Evolutionary conservation across 1,140 invertebrate species (phyloP).

Genomic region (Heterodera carotae): DNA sequence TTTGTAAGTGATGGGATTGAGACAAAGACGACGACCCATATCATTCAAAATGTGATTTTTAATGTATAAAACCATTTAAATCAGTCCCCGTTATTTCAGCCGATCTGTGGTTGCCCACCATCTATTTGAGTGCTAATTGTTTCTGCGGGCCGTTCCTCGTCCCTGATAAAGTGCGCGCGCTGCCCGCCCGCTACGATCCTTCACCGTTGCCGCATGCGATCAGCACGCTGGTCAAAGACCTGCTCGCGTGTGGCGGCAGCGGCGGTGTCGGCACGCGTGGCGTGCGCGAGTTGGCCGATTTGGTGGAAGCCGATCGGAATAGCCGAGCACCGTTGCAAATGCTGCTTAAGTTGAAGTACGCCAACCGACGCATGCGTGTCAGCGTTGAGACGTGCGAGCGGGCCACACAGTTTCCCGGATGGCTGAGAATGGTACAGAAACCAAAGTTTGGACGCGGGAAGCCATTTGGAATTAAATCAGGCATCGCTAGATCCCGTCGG

Average conservation of each 20-base stretch:
- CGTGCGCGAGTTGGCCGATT: background rate
- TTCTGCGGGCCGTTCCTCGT: background rate
- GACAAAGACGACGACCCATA: too few species aligned
- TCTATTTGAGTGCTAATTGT: background rate
- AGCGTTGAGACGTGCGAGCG: constrained; percentile 6
- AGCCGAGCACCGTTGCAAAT: constrained; percentile 1
- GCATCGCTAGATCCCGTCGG: too few species aligned
- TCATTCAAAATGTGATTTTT: too few species aligned
- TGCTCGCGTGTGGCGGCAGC: background rate
- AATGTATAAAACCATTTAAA: too few species aligned
- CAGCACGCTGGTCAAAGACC: constrained; percentile 1
- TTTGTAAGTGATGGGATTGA: too few species aligned
- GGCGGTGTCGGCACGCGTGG: background rate
- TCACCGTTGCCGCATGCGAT: constrained; percentile 8
- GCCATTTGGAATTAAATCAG: too few species aligned
- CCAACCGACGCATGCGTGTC: constrained; percentile 3
- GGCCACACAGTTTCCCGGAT: background rate
- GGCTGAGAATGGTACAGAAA: constrained; percentile 6
- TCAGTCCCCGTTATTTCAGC: background rate
- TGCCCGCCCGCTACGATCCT: background rate
- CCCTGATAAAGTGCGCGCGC: background rate
- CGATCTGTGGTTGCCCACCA: constrained; percentile 1
- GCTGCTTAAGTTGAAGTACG: background rate
- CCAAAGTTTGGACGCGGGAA: too few species aligned
- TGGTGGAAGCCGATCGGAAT: background rate